Conservation (phyloP, 2,888 invertebrate genomes). For the Eristalinus sepulchralis region DNA sequence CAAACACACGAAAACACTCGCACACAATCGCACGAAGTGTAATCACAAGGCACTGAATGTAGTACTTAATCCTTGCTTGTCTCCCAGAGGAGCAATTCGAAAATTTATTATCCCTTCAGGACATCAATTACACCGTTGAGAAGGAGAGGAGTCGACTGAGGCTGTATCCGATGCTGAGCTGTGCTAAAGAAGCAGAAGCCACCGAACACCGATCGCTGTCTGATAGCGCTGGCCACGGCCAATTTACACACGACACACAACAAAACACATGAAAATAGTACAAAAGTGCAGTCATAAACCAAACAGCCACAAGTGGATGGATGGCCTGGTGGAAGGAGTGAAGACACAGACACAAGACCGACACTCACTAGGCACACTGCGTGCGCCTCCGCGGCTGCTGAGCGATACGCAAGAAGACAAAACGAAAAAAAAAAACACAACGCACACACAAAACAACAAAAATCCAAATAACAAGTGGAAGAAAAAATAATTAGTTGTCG, state of each 20-base stretch:
- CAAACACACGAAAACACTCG: neutral
- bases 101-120: conserved; percentile 71
- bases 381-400: neutral
- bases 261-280: conserved; percentile 67
- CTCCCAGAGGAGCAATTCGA: conserved; percentile 67
- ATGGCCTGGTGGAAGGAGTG: conserved; percentile 23
- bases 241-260: conserved; percentile 68
- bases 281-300: conserved; percentile 68
- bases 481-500: conserved; percentile 46
- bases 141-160: conserved; percentile 7
- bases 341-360: conserved; percentile 18
- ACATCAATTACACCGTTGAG: conserved; percentile 64
- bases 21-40: neutral
- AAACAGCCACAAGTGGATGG: conserved; percentile 27
- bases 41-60: conserved; percentile 21
- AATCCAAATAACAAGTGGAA: neutral
- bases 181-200: conserved; percentile 26
- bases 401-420: conserved; percentile 9
- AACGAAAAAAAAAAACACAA: neutral
- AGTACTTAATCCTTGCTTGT: conserved; percentile 65
- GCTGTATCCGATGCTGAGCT: neutral
- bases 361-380: neutral
- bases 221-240: conserved; percentile 56
- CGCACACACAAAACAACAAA: conserved; percentile 29
- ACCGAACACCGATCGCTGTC: conserved; percentile 65